Evolutionary conservation across 2,797 vertebrate species (phyloP).

Genomic region (Tragopan temminckii): DNA sequence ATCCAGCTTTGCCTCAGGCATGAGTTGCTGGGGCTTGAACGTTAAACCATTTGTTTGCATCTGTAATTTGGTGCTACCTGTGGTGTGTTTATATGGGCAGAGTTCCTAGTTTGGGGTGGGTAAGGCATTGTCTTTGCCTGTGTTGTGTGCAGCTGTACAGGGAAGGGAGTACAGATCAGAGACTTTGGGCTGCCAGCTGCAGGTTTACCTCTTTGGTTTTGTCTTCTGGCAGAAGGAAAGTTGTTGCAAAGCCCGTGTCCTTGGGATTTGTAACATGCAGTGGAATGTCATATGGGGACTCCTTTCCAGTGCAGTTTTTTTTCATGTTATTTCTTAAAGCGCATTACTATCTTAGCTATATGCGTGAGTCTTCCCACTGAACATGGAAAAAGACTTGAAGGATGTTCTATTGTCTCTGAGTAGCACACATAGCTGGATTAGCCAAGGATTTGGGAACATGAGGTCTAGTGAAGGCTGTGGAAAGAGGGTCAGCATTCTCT

Average conservation of each 20-base stretch:
- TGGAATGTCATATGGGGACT: not conserved
- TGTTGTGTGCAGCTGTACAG: not conserved
- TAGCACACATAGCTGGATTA: not conserved
- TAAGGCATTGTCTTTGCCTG: not conserved
- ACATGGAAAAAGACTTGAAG: not conserved
- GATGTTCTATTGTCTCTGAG: not conserved
- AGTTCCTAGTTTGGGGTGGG: not conserved
- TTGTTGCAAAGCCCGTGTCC: not conserved
- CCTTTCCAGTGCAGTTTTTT: not conserved
- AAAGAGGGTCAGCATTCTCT: not conserved
- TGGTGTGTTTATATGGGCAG: not conserved
- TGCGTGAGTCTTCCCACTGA: not conserved
- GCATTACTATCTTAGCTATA: not conserved
- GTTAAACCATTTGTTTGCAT: not conserved
- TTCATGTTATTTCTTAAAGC: not conserved
- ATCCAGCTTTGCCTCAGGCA: not conserved
- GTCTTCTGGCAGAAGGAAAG: accelerated
- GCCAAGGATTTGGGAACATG: not conserved
- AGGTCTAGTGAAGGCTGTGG: accelerated
- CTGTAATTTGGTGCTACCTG: not conserved
- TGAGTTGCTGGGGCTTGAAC: not conserved
- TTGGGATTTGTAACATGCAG: not conserved
- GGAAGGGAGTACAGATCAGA: not conserved
- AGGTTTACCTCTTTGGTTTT: not conserved
- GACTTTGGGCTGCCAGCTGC: not conserved